Evolutionary conservation across 2,113 vertebrate genomes (phyloP), one percentile per base, ranked within the genome.

Genomic region (Dicaeum eximium): DNA sequence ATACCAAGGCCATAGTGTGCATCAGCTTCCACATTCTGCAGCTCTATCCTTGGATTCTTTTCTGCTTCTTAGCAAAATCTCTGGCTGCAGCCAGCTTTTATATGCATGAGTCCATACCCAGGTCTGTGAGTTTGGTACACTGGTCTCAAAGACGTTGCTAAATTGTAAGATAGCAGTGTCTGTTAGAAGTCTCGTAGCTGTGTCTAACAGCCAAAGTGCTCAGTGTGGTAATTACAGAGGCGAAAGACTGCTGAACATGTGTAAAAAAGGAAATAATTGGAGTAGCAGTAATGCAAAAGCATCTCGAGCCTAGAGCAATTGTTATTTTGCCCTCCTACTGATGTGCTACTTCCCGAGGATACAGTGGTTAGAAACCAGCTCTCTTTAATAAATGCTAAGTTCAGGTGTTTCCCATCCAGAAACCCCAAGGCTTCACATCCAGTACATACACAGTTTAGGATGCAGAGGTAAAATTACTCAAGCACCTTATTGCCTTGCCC

Each of bases 231-330:
- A 96, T 94, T 97, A 96, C 90, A 96, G 95, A 90, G 90, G 93
- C 28, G 4, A 93, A 92, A 96, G 88, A 45, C 40, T 88, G 92
- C 88, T 79, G 88, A 95, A 94, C 69, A 75, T 16, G 80, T 95
- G 88, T 86, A 64, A 88, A 90, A 95, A 92, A 56, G 56, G 83
- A 94, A 96, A 88, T 96, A 97, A 97, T 95, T 93, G 94, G 90
- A 81, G 94, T 91, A 94, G 79, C 86, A 93, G 80, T 60, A 90
- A 94, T 18, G 82, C 90, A 95, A 86, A 88, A 81, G 71, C 37
- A 10, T 57, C 93, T 90, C 82, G 37, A 90, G 92, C 94, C 90
- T 57, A 31, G 15, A 96, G 90, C 93, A 92, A 91, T 83, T 89
- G 89, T 88, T 96, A 88, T 88, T 91, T 93, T 95, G 81, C 84